Evolutionary conservation across 2,113 vertebrate species (phyloP).

Genomic region (Lonchura striata): DNA sequence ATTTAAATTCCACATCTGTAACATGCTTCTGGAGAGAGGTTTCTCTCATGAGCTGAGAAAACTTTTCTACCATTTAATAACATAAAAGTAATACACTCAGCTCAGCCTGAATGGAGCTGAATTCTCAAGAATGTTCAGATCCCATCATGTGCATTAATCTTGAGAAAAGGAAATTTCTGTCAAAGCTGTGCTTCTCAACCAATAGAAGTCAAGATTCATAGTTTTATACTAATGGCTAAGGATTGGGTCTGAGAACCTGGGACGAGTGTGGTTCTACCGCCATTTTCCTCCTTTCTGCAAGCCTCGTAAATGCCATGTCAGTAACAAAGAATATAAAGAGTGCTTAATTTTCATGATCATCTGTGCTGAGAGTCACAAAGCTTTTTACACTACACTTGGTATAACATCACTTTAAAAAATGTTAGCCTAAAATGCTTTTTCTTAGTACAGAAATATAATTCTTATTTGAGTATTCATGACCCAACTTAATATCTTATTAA

Average conservation of each 20-base stretch:
- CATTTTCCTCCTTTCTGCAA: neutral
- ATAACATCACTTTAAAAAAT: neutral
- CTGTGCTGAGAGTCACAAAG: neutral
- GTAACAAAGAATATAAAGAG: neutral
- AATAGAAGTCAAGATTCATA: neutral
- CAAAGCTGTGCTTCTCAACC: neutral
- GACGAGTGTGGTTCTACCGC: accelerated
- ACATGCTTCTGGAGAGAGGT: neutral
- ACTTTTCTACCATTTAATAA: neutral
- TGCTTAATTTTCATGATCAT: neutral
- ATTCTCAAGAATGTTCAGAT: neutral
- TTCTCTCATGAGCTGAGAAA: neutral
- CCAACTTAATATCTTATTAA: neutral
- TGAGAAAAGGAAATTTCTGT: neutral
- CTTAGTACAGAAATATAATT: neutral
- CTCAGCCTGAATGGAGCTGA: neutral
- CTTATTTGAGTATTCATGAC: neutral
- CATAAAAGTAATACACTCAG: neutral
- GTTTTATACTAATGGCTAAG: neutral
- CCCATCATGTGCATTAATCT: accelerated
- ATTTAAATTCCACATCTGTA: neutral
- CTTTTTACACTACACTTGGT: neutral
- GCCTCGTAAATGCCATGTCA: neutral
- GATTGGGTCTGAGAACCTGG: neutral
- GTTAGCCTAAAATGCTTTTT: neutral